Base-by-base conservation (phyloP, 2,888 invertebrate species). In the Timema cristinae region DNA sequence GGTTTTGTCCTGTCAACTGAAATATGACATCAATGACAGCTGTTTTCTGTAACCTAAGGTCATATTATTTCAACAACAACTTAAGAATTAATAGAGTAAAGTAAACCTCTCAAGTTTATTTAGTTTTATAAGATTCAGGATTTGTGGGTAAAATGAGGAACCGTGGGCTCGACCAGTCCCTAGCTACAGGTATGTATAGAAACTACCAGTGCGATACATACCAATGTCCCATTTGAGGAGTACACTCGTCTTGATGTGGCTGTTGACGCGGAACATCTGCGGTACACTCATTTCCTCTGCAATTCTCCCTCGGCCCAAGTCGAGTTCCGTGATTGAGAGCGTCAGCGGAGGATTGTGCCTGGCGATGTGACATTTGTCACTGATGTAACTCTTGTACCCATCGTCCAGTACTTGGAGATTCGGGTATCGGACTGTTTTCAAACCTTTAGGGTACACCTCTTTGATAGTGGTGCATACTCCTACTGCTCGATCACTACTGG, bases 311-410 rank as follows among this genome's bases (percentile, higher is more conserved):
- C 78, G 76, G 47, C 81, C 82, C 75, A 83, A 82, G 76, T 83
- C 80, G 16, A 84, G 75, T 68, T 77, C 80, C 66, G 74, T 77
- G 4, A 75, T n/a, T 13, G 79, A 81, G 7, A 83, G 72, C 7
- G 80, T 80, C 71, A 82, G 76, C 5, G 78, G 76, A 10, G 79
- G 79, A 68, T 75, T 70, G 15, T 75, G 73, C 7, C 73, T 71
- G 13, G 74, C 70, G 48, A 73, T 72, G 47, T 69, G 72, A 10
- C 76, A 66, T 59, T 73, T 75, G 52, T 81, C 81, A 56, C 75
- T 78, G 75, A 81, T 79, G 71, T 82, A 84, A 16, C 77, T 78
- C 32, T 74, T 74, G 69, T 79, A 83, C 59, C 79, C 79, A 49
- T 74, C 59, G 8, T 70, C 71, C 50, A 77, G 73, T 15, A 76